Base-by-base conservation (phyloP, 2,888 invertebrate genomes). In the Griposia aprilina region DNA sequence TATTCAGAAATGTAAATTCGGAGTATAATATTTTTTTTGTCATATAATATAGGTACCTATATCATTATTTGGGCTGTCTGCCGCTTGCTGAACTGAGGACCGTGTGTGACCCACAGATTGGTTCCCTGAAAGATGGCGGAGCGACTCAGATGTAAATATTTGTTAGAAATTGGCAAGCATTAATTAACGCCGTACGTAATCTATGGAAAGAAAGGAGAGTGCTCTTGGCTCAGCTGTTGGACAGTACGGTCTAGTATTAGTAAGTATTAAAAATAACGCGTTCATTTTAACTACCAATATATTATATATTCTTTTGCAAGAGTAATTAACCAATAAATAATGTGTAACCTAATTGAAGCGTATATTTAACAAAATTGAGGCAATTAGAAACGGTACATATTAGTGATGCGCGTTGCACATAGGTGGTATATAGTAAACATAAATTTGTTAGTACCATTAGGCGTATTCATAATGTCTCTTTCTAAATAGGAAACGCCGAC, bases 1-100 rank as follows among this genome's bases (percentile, higher is more conserved):
- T 74, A 30, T 76, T 57, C 30, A 30, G n/a, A 48, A 48, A 75
- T 74, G 23, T 75, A 76, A n/a, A 45, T 57, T n/a, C 6, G 20
- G 30, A 52, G n/a, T 23, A 17, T 10, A n/a, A 45, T n/a, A 45
- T n/a, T n/a, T 6, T 13, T 36, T 23, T n/a, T 8, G 65, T 23
- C 5, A 17, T 17, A 2, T 10, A 60, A 8, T 65, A 20, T 36
- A 69, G 17, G n/a, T n/a, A 20, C 2, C 55, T 52, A 36, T 17
- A 55, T 7, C 11, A 60, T 60, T 26, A 41, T 62, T 1, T 41
- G 26, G 23, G 15, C 36, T 23, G 20, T 20, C 17, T 59, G 30
- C 6, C 11, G 8, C 0, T 63, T 62, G 41, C 26, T 41, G 20
- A 4, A 63, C 41, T 60, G 15, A 4, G 13, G 7, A 41, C 26